phyloP scores from a whole-genome alignment of 2,113 vertebrate species.

The Prionailurus viverrinus region DNA sequence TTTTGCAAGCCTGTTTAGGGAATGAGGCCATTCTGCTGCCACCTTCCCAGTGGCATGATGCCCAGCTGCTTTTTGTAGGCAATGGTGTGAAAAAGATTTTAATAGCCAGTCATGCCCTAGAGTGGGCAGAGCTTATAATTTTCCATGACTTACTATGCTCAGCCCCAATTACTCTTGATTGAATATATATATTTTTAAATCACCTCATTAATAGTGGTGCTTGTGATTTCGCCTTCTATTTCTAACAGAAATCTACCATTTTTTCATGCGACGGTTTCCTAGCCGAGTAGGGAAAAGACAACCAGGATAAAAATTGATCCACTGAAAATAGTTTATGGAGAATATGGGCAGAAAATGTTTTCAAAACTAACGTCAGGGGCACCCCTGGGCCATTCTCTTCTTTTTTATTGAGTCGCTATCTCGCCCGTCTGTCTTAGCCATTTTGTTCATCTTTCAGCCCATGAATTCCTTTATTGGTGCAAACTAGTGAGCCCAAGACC shows the following conservation, averaged over 20 bases:
- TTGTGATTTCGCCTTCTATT: constrained; percentile 74
- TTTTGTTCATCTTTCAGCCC: constrained; percentile 49
- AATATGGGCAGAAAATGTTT: constrained; percentile 50
- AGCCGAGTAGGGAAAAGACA: constrained; percentile 60
- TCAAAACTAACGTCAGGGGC: constrained; percentile 1
- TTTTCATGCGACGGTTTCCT: constrained; percentile 64
- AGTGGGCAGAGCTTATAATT: constrained; percentile 88
- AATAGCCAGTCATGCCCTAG: constrained; percentile 87
- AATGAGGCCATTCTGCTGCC: constrained; percentile 86
- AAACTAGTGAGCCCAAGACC: constrained; percentile 12
- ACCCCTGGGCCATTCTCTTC: not conserved
- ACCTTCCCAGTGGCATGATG: constrained; percentile 87
- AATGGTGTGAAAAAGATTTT: constrained; percentile 90
- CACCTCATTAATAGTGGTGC: constrained; percentile 80
- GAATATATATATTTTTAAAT: constrained; percentile 83
- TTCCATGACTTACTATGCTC: constrained; percentile 84
- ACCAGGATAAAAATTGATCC: constrained; percentile 55
- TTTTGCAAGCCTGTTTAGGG: constrained; percentile 86
- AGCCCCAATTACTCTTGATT: constrained; percentile 82
- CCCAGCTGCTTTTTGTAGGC: constrained; percentile 88
- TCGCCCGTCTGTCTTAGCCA: not conserved
- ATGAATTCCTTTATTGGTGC: not conserved
- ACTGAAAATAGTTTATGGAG: constrained; percentile 55
- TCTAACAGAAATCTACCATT: constrained; percentile 76
- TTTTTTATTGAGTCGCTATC: not conserved